Percentiles rank a stretch among this genome's conserved stretches.
Evolutionary conservation across 2,797 vertebrate genomes (phyloP).

Genomic region (Lacerta bilineata): DNA sequence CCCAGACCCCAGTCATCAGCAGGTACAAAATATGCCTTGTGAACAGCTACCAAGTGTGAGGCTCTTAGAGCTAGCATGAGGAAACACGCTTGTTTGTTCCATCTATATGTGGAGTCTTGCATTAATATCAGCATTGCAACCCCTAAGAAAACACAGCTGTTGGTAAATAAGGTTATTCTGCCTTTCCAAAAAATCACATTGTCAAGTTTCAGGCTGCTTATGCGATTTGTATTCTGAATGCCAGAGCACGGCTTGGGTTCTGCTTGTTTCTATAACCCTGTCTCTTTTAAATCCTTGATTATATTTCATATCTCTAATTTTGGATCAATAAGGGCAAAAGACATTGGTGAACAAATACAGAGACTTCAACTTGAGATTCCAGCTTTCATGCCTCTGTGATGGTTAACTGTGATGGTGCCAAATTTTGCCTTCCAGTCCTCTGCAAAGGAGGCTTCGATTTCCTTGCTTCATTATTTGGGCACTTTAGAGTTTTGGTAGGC

Average conservation of each 20-base stretch:
- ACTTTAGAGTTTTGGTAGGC: no score
- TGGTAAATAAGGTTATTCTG: not conserved
- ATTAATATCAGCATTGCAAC: not conserved
- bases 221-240: conserved; percentile 38
- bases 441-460: no score
- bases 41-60: not conserved
- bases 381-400: not conserved
- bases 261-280: conserved; percentile 16
- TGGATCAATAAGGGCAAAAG: not conserved
- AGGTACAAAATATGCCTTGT: not conserved
- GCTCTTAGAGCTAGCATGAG: not conserved
- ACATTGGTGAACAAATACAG: not conserved
- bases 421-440: no score
- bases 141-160: not conserved
- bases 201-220: conserved; percentile 21
- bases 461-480: no score
- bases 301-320: not conserved
- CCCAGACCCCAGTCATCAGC: not conserved
- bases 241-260: conserved; percentile 29
- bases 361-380: not conserved
- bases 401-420: no score
- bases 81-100: not conserved
- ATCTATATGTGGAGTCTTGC: not conserved
- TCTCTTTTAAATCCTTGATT: not conserved
- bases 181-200: not conserved